Percentiles rank a stretch among this genome's conserved stretches.
phyloP scores from a whole-genome alignment of 2,888 invertebrate species.

The Panorpa germanica region DNA sequence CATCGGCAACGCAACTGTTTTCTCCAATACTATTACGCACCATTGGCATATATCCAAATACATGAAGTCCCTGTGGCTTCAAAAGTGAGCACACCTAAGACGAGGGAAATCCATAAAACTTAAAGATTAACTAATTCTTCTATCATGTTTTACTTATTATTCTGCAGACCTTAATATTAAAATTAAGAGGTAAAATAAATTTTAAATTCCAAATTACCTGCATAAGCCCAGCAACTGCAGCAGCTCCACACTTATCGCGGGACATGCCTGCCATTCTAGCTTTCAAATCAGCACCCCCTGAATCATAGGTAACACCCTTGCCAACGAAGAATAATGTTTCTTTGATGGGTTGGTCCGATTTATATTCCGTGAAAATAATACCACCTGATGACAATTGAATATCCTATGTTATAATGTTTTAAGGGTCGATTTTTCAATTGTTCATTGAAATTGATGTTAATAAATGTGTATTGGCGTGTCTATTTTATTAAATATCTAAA shows the following conservation, averaged over 20 bases:
- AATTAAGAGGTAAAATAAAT: not conserved
- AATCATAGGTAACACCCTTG: conserved; percentile 72
- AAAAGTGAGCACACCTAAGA: conserved; percentile 45
- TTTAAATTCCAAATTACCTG: conserved; percentile 28
- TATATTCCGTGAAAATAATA: conserved; percentile 48
- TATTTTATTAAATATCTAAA: too few species aligned
- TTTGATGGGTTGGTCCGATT: conserved; percentile 30
- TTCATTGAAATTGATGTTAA: too few species aligned
- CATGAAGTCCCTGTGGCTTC: conserved; percentile 55
- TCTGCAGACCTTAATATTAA: not conserved
- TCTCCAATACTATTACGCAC: conserved; percentile 76
- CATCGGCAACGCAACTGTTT: conserved; percentile 71
- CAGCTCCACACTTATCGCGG: conserved; percentile 80
- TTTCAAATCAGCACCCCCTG: conserved; percentile 66
- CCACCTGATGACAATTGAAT: not conserved
- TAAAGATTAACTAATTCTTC: conserved; percentile 6
- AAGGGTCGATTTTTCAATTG: too few species aligned
- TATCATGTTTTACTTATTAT: conserved; percentile 3
- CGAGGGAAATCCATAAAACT: conserved; percentile 31
- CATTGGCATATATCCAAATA: conserved; percentile 58
- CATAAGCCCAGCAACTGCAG: conserved; percentile 76
- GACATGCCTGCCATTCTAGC: conserved; percentile 72
- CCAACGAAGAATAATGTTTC: conserved; percentile 69
- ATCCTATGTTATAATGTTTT: too few species aligned
- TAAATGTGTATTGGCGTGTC: too few species aligned